Base-by-base conservation (phyloP, 2,888 invertebrate genomes). In the Tinea pellionella region DNA sequence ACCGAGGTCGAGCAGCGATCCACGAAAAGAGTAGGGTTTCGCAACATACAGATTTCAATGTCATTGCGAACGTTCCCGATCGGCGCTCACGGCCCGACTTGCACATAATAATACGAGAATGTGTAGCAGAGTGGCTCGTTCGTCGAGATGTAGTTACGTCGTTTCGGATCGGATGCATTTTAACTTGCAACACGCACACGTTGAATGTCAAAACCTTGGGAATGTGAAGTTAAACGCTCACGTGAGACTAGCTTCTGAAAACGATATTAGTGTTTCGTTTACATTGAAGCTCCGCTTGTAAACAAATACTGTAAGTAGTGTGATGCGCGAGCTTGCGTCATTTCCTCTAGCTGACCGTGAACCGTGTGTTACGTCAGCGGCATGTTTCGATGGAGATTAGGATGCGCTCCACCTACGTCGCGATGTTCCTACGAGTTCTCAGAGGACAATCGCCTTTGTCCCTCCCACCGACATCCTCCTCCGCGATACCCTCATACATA, bases 271-370 rank as follows among this genome's bases (percentile, higher is more conserved):
- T 47, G 9, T 15, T 47, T 47, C 47, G 11, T 6, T 6, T n/a
- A 37, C n/a, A 37, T 37, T 37, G 11, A 37, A 37, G 47, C 47
- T 47, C 37, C 9, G 37, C 9, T 37, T 37, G 37, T 37, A 24
- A 37, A 37, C 9, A 37, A 6, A 37, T 2, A 37, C 37, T 2
- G 37, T n/a, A 37, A 37, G 37, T 37, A 12, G 37, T 68, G 71
- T 74, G 76, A 69, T 71, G 61, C 56, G 71, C 67, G 68, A 67
- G 75, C 71, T 82, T 83, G 84, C 85, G 86, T 87, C 86, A 86
- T 82, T 85, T 87, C 87, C 86, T 86, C 74, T 75, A 67, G 76
- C 65, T 80, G 87, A 80, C 87, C 87, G 80, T 86, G 87, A 86
- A 85, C 84, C 66, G 72, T 37, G 60, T 18, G 78, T 85, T 80